These are phyloP conservation scores for Lagopus muta DNA, from an alignment of 2,113 vertebrate genomes.

Conservation along the genomic window DNA sequence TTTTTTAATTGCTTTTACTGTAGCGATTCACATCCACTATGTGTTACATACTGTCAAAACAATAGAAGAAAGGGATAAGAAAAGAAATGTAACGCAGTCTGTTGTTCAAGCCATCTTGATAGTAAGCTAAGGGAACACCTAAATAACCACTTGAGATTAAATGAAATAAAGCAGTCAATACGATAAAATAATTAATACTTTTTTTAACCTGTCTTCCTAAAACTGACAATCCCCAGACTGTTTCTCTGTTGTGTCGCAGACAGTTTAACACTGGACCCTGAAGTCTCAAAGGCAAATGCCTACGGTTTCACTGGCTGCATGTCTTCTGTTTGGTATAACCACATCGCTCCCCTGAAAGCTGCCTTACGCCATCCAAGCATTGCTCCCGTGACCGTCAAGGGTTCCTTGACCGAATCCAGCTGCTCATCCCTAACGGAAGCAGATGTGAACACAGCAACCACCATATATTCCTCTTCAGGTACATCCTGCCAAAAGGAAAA, in stretches of 20 bases:
- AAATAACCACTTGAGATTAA: background rate
- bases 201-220: background rate
- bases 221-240: background rate
- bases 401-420: slow-evolving; percentile 85
- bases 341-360: slow-evolving; percentile 90
- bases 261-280: slow-evolving; percentile 77
- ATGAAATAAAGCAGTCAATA: background rate
- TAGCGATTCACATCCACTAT: background rate
- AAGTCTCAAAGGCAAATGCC: slow-evolving; percentile 83
- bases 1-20: background rate
- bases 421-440: slow-evolving; percentile 79
- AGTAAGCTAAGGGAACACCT: background rate
- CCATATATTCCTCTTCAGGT: slow-evolving; percentile 89
- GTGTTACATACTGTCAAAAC: background rate
- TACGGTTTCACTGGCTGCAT: slow-evolving; percentile 92
- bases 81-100: background rate
- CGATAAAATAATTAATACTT: background rate
- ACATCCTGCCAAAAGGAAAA: background rate
- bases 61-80: background rate
- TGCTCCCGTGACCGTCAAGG: slow-evolving; percentile 84
- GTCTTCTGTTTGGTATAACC: slow-evolving; percentile 94
- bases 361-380: slow-evolving; percentile 85
- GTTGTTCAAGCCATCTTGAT: background rate
- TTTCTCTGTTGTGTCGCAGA: slow-evolving; percentile 75
- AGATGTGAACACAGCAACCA: slow-evolving; percentile 80